Conservation (phyloP, 2,888 invertebrate genomes). For the Chrysolina americana region DNA sequence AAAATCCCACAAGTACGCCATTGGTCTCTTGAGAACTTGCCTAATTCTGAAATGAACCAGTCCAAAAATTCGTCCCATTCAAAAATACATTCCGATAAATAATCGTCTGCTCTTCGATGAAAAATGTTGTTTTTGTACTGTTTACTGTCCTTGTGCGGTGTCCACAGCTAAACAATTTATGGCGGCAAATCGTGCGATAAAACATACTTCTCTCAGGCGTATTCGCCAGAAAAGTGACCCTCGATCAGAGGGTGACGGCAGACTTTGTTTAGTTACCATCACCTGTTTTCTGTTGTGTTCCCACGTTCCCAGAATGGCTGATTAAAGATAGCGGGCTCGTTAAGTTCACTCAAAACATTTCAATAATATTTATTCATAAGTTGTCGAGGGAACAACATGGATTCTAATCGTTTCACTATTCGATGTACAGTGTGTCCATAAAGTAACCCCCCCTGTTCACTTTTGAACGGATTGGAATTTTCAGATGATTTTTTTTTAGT, state of each 20-base stretch:
- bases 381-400: too few relatives aligned
- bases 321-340: background rate
- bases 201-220: conserved; percentile 16
- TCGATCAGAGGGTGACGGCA: conserved; percentile 21
- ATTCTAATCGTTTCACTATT: too few relatives aligned
- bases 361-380: too few relatives aligned
- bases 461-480: too few relatives aligned
- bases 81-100: conserved; percentile 16
- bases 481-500: too few relatives aligned
- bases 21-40: background rate
- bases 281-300: conserved; percentile 11
- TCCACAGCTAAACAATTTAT: conserved; percentile 24
- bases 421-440: too few relatives aligned
- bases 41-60: background rate
- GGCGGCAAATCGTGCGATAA: conserved; percentile 29
- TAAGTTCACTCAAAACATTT: too few relatives aligned
- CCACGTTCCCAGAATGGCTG: background rate
- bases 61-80: conserved; percentile 2
- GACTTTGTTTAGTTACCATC: conserved; percentile 8
- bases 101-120: conserved; percentile 14
- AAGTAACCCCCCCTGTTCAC: too few relatives aligned
- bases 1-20: background rate
- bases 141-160: conserved; percentile 24
- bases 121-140: conserved; percentile 26
- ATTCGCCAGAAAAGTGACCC: conserved; percentile 20